These are phyloP conservation scores for Aphis craccivora DNA, from an alignment of 1,140 invertebrate genomes.

Conservation along the genomic window DNA sequence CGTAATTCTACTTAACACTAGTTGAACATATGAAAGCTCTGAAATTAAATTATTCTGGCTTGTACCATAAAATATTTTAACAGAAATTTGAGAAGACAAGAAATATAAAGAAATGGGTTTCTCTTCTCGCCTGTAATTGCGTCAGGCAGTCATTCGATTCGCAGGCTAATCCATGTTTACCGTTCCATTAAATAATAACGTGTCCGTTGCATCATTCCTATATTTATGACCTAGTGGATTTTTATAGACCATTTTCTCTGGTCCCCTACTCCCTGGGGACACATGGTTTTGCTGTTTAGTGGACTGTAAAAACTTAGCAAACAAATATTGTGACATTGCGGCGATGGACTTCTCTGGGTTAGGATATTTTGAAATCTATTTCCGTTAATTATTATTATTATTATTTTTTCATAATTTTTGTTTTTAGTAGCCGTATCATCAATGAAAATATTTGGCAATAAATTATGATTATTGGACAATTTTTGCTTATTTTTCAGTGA, in stretches of 20 bases:
- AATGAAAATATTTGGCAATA: neutral
- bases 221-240: slow-evolving; percentile 24
- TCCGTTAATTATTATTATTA: neutral
- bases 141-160: slow-evolving; percentile 50
- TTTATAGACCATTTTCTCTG: slow-evolving; percentile 45
- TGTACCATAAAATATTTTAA: neutral
- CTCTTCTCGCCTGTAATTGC: slow-evolving; percentile 34
- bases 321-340: slow-evolving; percentile 55
- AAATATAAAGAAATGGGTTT: slow-evolving; percentile 13
- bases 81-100: slow-evolving; percentile 1
- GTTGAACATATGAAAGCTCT: slow-evolving; percentile 13
- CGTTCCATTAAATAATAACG: slow-evolving; percentile 55
- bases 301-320: slow-evolving; percentile 48
- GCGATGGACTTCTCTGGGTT: slow-evolving; percentile 43
- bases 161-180: slow-evolving; percentile 49
- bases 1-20: neutral
- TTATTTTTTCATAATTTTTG: slow-evolving; percentile 4
- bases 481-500: neutral
- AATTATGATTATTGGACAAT: neutral
- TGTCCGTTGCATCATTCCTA: slow-evolving; percentile 47
- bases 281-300: slow-evolving; percentile 21
- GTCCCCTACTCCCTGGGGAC: neutral
- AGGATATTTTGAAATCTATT: slow-evolving; percentile 49
- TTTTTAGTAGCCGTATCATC: neutral
- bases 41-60: neutral